Conservation (phyloP, 1,140 invertebrate species). For the Aethina tumida region DNA sequence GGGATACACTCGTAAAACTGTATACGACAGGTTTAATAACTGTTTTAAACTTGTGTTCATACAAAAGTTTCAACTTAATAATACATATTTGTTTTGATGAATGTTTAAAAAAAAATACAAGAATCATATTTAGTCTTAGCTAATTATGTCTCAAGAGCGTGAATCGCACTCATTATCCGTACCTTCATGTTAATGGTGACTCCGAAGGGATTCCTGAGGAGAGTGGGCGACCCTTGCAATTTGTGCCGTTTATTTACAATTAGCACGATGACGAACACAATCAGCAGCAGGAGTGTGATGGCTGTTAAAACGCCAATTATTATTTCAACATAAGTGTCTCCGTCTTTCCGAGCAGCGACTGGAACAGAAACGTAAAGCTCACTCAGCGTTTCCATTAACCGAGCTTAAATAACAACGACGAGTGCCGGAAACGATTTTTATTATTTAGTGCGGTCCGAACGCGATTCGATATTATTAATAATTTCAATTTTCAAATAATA, state of each 20-base stretch:
- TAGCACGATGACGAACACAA: conserved; percentile 57
- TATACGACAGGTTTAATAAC: too few species aligned
- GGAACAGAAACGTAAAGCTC: conserved; percentile 24
- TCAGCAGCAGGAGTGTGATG: conserved; percentile 54
- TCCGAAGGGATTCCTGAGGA: conserved; percentile 54
- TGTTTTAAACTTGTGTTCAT: too few species aligned
- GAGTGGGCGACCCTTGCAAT: conserved; percentile 49
- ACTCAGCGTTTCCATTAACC: too few species aligned
- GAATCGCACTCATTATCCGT: conserved; percentile 17
- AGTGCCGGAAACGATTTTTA: neutral
- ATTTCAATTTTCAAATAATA: too few species aligned
- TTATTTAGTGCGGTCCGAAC: neutral
- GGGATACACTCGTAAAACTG: too few species aligned
- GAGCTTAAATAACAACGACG: neutral
- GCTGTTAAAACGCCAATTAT: conserved; percentile 64
- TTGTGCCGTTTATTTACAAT: conserved; percentile 55
- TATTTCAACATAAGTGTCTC: conserved; percentile 57
- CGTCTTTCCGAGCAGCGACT: conserved; percentile 50
- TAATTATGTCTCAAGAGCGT: too few species aligned
- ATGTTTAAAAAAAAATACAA: too few species aligned
- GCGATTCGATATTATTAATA: conserved; percentile 1
- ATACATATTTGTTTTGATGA: too few species aligned
- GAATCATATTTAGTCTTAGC: too few species aligned
- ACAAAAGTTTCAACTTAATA: too few species aligned
- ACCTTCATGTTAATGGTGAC: conserved; percentile 61